A percentile compares a stretch with the other conserved stretches of the same genome.
These are phyloP conservation scores for Rhabditoides inermis DNA, from an alignment of 2,888 invertebrate species.

Conservation along the genomic window DNA sequence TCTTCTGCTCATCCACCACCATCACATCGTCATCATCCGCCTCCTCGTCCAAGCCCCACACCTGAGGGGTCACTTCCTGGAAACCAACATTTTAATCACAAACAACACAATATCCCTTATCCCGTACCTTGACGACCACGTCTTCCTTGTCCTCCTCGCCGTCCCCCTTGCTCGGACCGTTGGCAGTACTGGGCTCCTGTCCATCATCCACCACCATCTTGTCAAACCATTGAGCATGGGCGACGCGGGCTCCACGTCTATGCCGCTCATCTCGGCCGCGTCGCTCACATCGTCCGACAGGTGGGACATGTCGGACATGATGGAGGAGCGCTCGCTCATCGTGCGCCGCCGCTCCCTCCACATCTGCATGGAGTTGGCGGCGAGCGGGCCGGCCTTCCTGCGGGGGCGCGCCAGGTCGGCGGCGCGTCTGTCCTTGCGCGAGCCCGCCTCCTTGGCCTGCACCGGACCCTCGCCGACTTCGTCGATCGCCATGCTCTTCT, in stretches of 20 bases:
- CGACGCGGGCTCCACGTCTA: background rate
- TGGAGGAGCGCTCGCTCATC: constrained; percentile 7
- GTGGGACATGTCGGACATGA: constrained; percentile 15
- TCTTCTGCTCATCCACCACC: too few species aligned
- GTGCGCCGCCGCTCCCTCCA: constrained; percentile 16
- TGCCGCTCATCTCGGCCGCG: constrained; percentile 5
- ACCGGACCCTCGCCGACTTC: too few species aligned
- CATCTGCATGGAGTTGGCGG: constrained; percentile 1
- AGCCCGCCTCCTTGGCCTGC: too few species aligned
- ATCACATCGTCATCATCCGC: too few species aligned
- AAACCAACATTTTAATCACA: too few species aligned
- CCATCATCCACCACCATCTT: background rate
- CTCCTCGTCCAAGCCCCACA: too few species aligned
- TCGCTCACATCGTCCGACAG: constrained; percentile 9
- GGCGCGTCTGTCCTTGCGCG: background rate
- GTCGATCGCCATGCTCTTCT: constrained; percentile 55
- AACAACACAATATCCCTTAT: too few species aligned
- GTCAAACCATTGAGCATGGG: background rate
- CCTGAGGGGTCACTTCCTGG: too few species aligned
- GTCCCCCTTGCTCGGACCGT: background rate
- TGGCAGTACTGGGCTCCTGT: background rate
- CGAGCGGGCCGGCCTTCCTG: constrained; percentile 8
- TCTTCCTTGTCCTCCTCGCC: too few species aligned
- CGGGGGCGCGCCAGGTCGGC: background rate
- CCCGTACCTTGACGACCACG: too few species aligned